Conservation (phyloP, 2,797 vertebrate genomes). For the Hydrolagus colliei region DNA sequence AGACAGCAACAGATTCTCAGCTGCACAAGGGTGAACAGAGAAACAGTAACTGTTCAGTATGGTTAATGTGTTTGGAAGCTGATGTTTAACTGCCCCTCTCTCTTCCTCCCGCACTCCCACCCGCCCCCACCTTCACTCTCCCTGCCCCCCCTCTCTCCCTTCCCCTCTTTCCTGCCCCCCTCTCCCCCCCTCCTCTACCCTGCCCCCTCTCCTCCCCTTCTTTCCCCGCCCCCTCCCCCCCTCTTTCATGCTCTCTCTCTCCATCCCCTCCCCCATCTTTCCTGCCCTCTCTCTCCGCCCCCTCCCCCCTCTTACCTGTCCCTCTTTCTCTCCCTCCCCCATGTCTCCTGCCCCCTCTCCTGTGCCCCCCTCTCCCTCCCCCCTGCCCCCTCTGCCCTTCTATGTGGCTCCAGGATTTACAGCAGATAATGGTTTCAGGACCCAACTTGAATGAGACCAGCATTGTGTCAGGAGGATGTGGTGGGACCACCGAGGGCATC, state of each 20-base stretch:
- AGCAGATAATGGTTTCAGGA: constrained; percentile 96
- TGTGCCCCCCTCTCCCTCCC: constrained; percentile 35
- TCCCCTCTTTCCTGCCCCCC: neutral
- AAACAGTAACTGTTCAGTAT: too few species aligned
- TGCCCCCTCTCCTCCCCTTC: constrained; percentile 33
- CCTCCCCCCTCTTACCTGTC: too few species aligned
- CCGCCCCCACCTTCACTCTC: neutral
- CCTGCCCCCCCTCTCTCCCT: neutral
- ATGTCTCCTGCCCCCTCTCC: constrained; percentile 30
- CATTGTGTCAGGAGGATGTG: constrained; percentile 90
- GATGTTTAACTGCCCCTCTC: neutral
- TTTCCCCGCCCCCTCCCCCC: too few species aligned
- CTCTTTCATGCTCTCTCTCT: too few species aligned
- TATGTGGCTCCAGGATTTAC: constrained; percentile 68
- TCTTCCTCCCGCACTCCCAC: neutral
- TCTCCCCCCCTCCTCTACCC: too few species aligned
- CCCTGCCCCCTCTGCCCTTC: constrained; percentile 24
- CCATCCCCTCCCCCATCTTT: too few species aligned
- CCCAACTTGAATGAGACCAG: constrained; percentile 95
- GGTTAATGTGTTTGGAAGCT: too few species aligned
- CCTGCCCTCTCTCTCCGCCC: too few species aligned
- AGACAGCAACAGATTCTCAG: too few species aligned
- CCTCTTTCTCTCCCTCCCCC: neutral
- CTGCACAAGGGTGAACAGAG: too few species aligned
- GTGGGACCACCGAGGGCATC: constrained; percentile 83